phyloP scores from a whole-genome alignment of 2,113 vertebrate genomes.

The Mormyrus iriodes region DNA sequence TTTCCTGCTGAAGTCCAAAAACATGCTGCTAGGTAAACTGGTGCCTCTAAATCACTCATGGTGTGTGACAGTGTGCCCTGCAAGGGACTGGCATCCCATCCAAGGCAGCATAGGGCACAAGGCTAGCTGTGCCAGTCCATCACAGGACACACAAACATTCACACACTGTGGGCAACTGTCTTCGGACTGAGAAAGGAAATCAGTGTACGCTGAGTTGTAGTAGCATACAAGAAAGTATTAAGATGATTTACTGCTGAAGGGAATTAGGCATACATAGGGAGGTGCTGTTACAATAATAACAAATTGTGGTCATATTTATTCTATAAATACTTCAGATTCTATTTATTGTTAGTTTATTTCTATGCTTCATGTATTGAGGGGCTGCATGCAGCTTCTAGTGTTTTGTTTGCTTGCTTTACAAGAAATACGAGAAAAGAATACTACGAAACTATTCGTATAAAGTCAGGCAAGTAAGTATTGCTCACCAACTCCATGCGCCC shows the following conservation, averaged over 20 bases:
- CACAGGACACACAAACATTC: background rate
- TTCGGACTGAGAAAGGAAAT: background rate
- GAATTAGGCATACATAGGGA: background rate
- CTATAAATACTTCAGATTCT: background rate
- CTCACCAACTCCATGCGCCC: conserved; percentile 85
- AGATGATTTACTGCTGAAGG: background rate
- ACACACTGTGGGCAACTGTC: background rate
- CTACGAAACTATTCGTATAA: background rate
- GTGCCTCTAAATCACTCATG: background rate
- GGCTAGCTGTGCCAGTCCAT: background rate
- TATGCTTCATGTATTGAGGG: background rate
- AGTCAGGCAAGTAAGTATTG: background rate
- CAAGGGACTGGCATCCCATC: background rate
- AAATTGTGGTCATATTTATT: background rate
- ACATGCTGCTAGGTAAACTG: background rate
- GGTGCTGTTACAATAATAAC: background rate
- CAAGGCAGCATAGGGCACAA: background rate
- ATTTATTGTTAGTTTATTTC: background rate
- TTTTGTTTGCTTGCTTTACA: background rate
- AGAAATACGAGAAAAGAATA: background rate
- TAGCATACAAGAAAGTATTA: background rate
- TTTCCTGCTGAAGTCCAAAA: background rate
- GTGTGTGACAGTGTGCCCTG: background rate
- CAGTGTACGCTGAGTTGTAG: background rate
- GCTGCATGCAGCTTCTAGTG: background rate